A percentile compares a stretch with the other conserved stretches of the same genome.
Conservation (phyloP, 2,797 vertebrate species). For the Phrynocephalus forsythii region DNA sequence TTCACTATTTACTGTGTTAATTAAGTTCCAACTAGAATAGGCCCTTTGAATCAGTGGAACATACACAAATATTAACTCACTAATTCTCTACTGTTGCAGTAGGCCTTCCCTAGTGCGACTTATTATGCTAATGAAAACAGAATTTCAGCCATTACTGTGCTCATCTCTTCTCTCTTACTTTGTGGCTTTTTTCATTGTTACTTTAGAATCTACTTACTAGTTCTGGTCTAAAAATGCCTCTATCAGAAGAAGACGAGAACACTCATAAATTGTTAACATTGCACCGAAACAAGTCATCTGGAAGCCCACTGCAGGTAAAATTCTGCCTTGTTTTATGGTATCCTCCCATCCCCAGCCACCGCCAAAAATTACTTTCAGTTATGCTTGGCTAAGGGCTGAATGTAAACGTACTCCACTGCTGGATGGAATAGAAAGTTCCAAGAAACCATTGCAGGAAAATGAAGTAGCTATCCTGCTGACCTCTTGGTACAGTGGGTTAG, state of each 20-base stretch:
- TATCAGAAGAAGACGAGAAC: slow-evolving; percentile 86
- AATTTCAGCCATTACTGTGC: neutral
- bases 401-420: slow-evolving; percentile 39
- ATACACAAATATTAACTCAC: too few species aligned
- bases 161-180: slow-evolving; percentile 22
- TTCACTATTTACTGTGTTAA: too few species aligned
- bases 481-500: neutral
- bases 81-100: too few species aligned
- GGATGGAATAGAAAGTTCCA: slow-evolving; percentile 23
- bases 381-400: slow-evolving; percentile 32
- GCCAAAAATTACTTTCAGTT: slow-evolving; percentile 34
- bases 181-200: slow-evolving; percentile 38
- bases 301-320: slow-evolving; percentile 81
- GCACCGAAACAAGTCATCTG: slow-evolving; percentile 85
- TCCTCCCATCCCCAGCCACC: too few species aligned
- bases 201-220: slow-evolving; percentile 92
- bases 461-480: neutral
- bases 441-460: slow-evolving; percentile 37
- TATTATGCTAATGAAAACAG: too few species aligned
- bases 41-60: too few species aligned
- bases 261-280: slow-evolving; percentile 87
- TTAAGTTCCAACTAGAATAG: too few species aligned
- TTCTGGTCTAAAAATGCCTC: slow-evolving; percentile 88
- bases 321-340: neutral
- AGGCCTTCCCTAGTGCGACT: too few species aligned